Percentiles rank a stretch among this genome's conserved stretches.
Conservation (phyloP, 2,888 invertebrate genomes). For the Frankliniella intonsa region DNA sequence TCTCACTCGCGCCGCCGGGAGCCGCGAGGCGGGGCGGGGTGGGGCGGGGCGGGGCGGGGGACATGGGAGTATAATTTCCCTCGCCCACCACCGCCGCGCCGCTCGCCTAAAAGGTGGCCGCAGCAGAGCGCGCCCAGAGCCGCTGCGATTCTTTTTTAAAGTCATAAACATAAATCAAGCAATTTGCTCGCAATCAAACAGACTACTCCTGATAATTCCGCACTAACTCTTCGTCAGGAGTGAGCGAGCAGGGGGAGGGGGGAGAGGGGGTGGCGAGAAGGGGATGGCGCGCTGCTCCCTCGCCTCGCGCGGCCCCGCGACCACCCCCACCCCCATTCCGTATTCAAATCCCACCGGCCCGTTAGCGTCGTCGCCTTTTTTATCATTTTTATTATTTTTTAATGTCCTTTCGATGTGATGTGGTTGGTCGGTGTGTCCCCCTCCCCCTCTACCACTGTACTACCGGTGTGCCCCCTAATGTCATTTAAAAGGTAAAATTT, state of each 20-base stretch:
- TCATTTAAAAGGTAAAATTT: too few species aligned
- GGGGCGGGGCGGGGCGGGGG: neutral
- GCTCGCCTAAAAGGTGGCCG: slow-evolving; percentile 12
- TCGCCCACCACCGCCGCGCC: neutral
- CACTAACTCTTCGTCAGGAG: slow-evolving; percentile 19
- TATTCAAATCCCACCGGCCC: slow-evolving; percentile 3
- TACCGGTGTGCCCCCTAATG: too few species aligned
- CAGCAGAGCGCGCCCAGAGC: neutral
- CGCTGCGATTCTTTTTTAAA: slow-evolving; percentile 7
- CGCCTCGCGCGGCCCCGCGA: slow-evolving; percentile 15
- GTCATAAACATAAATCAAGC: slow-evolving; percentile 27
- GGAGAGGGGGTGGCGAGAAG: too few species aligned
- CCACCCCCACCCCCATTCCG: slow-evolving; percentile 21
- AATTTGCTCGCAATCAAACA: slow-evolving; percentile 26
- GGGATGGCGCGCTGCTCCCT: neutral
- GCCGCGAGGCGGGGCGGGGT: neutral
- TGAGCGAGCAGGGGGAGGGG: neutral
- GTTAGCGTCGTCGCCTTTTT: slow-evolving; percentile 4
- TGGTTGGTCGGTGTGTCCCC: too few species aligned
- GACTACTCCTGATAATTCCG: slow-evolving; percentile 22
- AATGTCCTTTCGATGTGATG: neutral
- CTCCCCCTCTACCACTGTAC: too few species aligned
- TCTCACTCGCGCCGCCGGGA: neutral
- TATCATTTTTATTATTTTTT: neutral
- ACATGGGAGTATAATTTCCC: slow-evolving; percentile 26